These are phyloP conservation scores for Scolanthus callimorphus DNA, from an alignment of 92 coral and sea anemone species.

Conservation along the genomic window DNA sequence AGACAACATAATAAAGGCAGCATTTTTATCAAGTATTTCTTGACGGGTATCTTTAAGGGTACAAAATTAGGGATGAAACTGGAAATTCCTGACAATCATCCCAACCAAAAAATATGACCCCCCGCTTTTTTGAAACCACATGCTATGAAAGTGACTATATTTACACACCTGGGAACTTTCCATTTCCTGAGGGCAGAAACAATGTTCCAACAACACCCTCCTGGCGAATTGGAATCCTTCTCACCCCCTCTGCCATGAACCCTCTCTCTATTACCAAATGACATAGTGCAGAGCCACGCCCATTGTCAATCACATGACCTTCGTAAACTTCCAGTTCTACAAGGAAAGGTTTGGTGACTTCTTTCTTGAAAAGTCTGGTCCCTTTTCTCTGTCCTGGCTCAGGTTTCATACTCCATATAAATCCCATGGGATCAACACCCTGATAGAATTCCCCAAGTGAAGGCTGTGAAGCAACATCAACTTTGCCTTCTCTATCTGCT, in stretches of 20 bases:
- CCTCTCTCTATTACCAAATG: conserved; percentile 29
- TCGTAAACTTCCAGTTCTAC: conserved; percentile 11
- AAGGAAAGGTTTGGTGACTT: conserved; percentile 32
- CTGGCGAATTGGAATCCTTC: conserved; percentile 28
- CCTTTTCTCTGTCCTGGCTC: conserved; percentile 51
- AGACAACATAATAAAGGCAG: too few species aligned
- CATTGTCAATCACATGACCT: background rate
- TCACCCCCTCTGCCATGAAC: conserved; percentile 47
- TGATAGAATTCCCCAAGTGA: conserved; percentile 43
- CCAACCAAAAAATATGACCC: too few species aligned
- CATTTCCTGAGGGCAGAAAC: conserved; percentile 45
- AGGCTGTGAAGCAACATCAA: conserved; percentile 16
- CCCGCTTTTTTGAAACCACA: too few species aligned
- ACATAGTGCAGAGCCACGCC: conserved; percentile 1
- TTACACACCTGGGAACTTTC: conserved; percentile 53
- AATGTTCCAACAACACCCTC: conserved; percentile 42
- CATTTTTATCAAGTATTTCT: too few species aligned
- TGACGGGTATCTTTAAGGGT: too few species aligned
- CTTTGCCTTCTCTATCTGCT: conserved; percentile 31
- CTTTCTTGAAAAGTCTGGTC: conserved; percentile 28
- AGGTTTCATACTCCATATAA: conserved; percentile 45
- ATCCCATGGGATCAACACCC: conserved; percentile 52
- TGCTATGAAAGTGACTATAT: too few species aligned
- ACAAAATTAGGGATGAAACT: too few species aligned
- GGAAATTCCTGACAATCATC: too few species aligned